Percentiles rank a stretch among this genome's conserved stretches.
phyloP scores from a whole-genome alignment of 1,140 invertebrate genomes.

The Nasonia longicornis region DNA sequence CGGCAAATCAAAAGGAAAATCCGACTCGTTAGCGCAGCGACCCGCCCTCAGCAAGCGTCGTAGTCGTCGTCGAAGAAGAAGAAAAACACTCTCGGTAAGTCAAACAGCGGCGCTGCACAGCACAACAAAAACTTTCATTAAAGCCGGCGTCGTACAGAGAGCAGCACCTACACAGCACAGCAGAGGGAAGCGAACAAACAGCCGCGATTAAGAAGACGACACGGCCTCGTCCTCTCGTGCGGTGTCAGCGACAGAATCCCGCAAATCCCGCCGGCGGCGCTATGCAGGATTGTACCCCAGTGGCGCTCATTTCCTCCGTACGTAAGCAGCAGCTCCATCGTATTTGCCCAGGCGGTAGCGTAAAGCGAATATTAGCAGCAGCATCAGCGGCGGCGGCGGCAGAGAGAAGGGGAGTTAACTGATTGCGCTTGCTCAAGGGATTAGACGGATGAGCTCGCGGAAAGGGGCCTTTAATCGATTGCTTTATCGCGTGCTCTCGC shows the following conservation, averaged over 20 bases:
- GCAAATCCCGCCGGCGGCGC: conserved; percentile 36
- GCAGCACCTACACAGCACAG: neutral
- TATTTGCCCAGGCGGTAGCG: conserved; percentile 34
- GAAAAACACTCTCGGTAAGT: neutral
- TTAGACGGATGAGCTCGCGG: conserved; percentile 47
- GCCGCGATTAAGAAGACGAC: neutral
- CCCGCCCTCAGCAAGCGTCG: no score
- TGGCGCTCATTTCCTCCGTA: conserved; percentile 40
- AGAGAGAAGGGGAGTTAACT: conserved; percentile 39
- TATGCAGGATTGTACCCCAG: conserved; percentile 42
- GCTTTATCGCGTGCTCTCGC: conserved; percentile 42
- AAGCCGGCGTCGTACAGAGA: neutral
- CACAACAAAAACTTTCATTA: conserved; percentile 29
- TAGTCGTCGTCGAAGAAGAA: neutral
- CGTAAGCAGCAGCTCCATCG: conserved; percentile 28
- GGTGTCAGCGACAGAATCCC: conserved; percentile 42
- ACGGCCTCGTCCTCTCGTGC: neutral
- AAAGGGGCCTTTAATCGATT: conserved; percentile 45
- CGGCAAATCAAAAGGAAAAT: neutral
- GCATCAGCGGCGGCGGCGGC: neutral
- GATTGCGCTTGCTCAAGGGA: conserved; percentile 47
- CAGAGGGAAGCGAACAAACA: neutral
- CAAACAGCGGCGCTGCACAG: neutral
- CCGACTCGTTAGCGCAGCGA: neutral
- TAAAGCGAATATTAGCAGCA: conserved; percentile 47